phyloP scores from a whole-genome alignment of 2,797 vertebrate genomes.

The Phaenicophaeus curvirostris region DNA sequence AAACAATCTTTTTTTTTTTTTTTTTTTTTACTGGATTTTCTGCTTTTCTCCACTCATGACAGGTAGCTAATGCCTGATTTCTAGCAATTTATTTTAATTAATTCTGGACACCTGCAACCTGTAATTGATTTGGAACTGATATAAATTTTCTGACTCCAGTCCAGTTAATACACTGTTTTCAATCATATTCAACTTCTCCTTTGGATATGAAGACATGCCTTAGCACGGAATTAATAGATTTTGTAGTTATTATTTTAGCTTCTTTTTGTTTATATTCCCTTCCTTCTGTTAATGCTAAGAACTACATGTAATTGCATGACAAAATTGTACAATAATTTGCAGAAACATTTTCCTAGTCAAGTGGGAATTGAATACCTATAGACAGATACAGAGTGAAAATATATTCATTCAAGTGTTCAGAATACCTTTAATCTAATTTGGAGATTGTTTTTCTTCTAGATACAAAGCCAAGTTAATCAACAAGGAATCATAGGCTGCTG shows the following conservation, averaged over 20 bases:
- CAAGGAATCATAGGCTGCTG: neutral
- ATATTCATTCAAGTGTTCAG: neutral
- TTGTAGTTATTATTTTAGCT: neutral
- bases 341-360: neutral
- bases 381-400: neutral
- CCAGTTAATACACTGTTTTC: slow-evolving; percentile 1
- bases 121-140: slow-evolving; percentile 59
- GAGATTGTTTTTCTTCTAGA: neutral
- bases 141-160: slow-evolving; percentile 24
- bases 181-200: neutral
- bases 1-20: neutral
- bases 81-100: slow-evolving; percentile 59
- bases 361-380: neutral
- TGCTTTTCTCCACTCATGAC: neutral
- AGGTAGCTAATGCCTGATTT: slow-evolving; percentile 20
- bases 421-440: neutral
- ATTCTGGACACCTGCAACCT: slow-evolving; percentile 59
- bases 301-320: neutral
- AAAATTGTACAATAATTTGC: neutral
- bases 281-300: neutral
- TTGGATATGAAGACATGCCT: neutral
- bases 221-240: neutral
- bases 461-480: neutral
- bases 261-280: neutral
- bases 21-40: neutral